These are phyloP conservation scores for Morpho achilles DNA, from an alignment of 2,888 invertebrate genomes.

Conservation along the genomic window DNA sequence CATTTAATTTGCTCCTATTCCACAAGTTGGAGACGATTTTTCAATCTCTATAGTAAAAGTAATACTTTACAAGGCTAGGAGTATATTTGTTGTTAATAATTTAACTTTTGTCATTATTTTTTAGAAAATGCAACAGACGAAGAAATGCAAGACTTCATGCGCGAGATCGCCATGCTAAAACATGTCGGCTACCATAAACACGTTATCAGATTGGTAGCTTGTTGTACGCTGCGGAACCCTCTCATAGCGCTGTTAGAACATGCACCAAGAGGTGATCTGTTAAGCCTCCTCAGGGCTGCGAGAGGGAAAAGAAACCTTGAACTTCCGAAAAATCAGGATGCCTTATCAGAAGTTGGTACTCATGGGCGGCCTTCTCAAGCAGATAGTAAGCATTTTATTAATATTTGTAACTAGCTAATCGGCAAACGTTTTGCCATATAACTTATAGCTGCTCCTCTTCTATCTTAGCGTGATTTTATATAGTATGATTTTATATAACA, in stretches of 20 bases:
- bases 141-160: slow-evolving; percentile 84
- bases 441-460: too few relatives aligned
- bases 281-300: slow-evolving; percentile 79
- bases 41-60: too few relatives aligned
- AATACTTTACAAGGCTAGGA: too few relatives aligned
- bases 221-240: slow-evolving; percentile 84
- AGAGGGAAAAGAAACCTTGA: slow-evolving; percentile 49
- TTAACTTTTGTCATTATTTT: too few relatives aligned
- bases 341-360: slow-evolving; percentile 48
- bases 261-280: slow-evolving; percentile 87
- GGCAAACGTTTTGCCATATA: too few relatives aligned
- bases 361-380: slow-evolving; percentile 71
- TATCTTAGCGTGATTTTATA: too few relatives aligned
- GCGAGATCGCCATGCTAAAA: slow-evolving; percentile 89
- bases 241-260: slow-evolving; percentile 88
- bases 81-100: too few relatives aligned
- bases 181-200: slow-evolving; percentile 87
- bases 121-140: slow-evolving; percentile 75
- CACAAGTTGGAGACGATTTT: too few relatives aligned
- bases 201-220: slow-evolving; percentile 86
- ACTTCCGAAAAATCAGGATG: slow-evolving; percentile 66
- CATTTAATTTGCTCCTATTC: too few relatives aligned
- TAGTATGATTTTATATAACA: too few relatives aligned
- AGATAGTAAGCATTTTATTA: slow-evolving; percentile 76
- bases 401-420: background rate